Evolutionary conservation across 64 coral and sea anemone genomes (phyloP), one percentile per base, ranked within the genome.

Genomic region (Catalaphyllia jardinei): DNA sequence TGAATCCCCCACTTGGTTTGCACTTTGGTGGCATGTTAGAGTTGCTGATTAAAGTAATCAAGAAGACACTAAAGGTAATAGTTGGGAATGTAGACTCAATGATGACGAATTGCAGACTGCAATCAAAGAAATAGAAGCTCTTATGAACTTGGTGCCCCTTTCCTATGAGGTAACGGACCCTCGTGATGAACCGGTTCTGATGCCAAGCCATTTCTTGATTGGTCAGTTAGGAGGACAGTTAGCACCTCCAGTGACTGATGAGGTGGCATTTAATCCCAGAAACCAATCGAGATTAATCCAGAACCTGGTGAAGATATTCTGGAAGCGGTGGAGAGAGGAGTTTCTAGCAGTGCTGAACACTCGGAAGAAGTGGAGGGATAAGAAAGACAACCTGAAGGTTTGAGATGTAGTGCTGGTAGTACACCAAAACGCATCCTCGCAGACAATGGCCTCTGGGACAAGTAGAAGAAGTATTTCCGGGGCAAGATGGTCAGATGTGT

Each of bases 81-180:
- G 86, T 90, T 16, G 82, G 82, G 31, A 87, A 87, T 57, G 74
- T 82, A n/a, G 67, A 17, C 62, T 89, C 8, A 78, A 35, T 20
- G 76, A 93, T 60, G 88, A 94, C 10, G 83, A 91, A 27, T 79
- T 95, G 0, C 19, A 74, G 13, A 87, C 93, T 63, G 88, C 79
- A 0, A 52, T 81, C 20, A 79, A 80, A 2, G 81, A 87, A 29
- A 29, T 38, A 39, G 88, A 91, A 24, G 67, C 19, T 0, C n/a
- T 94, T 25, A 74, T 94, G 75, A 94, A 94, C 31, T 89, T 72
- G 16, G 30, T 80, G 39, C 71, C 90, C 1, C n/a, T 67, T 14
- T 67, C 52, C 0, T 92, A 92, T 78, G 80, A 72, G 17, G 61
- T 74, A 27, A 4, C 20, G 1, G 33, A 35, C 33, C 33, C 33